Evolutionary conservation across 2,797 vertebrate genomes (phyloP).

Genomic region (Pteronotus mesoamericanus): DNA sequence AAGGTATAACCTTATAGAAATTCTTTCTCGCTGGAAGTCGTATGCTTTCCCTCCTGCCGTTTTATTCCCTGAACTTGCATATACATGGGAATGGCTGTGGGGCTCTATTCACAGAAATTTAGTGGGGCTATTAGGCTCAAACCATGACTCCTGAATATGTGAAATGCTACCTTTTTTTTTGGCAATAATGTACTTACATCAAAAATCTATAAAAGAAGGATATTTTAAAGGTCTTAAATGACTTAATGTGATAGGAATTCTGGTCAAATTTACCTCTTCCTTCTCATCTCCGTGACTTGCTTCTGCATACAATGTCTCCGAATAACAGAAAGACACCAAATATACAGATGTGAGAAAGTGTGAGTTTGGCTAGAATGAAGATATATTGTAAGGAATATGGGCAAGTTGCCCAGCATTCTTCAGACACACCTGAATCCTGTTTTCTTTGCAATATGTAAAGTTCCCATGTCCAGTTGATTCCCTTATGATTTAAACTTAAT

Average conservation of each 20-base stretch:
- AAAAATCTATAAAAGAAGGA: conserved; percentile 47
- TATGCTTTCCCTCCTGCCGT: conserved; percentile 21
- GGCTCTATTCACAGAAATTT: conserved; percentile 13
- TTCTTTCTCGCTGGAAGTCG: conserved; percentile 17
- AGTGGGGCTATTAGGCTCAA: background rate
- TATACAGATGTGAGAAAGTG: conserved; percentile 63
- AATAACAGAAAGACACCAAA: conserved; percentile 51
- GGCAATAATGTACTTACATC: conserved; percentile 7
- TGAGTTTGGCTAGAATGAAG: conserved; percentile 56
- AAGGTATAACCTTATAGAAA: conserved; percentile 23
- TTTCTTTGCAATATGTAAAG: conserved; percentile 31
- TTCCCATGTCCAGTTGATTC: conserved; percentile 13
- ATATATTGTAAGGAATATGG: conserved; percentile 32
- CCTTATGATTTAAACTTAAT: conserved; percentile 50
- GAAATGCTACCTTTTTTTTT: background rate
- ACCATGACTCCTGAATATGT: conserved; percentile 23
- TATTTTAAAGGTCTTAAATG: conserved; percentile 44
- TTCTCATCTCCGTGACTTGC: conserved; percentile 5
- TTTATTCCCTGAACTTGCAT: conserved; percentile 39
- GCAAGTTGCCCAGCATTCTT: conserved; percentile 53
- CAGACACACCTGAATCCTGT: conserved; percentile 53
- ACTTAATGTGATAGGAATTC: conserved; percentile 42
- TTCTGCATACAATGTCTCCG: conserved; percentile 38
- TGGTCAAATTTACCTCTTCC: conserved; percentile 52
- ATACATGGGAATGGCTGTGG: conserved; percentile 22